A percentile compares a stretch with the other conserved stretches of the same genome.
Evolutionary conservation across 2,888 invertebrate species (phyloP).

Genomic region (Pomacea canaliculata): DNA sequence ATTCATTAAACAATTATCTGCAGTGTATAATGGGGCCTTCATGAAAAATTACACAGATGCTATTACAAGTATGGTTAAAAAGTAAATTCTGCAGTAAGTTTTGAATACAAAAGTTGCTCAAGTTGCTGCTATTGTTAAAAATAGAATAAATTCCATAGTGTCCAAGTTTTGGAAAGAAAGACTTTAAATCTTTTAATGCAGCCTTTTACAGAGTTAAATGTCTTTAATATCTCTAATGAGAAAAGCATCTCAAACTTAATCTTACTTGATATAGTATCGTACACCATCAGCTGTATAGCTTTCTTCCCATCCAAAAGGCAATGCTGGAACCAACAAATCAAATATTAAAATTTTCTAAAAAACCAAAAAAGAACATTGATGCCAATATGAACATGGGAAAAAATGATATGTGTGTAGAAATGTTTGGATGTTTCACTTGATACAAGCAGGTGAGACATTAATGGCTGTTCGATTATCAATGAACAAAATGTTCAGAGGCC

Average conservation of each 20-base stretch:
- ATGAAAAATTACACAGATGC: too few species aligned
- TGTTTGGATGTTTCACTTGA: not conserved
- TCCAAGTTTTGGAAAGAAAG: too few species aligned
- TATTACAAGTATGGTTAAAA: too few species aligned
- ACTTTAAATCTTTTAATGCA: not conserved
- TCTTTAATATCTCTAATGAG: not conserved
- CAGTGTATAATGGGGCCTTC: too few species aligned
- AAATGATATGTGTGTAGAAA: not conserved
- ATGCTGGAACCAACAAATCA: conserved; percentile 48
- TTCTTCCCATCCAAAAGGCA: conserved; percentile 69
- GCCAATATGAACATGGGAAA: too few species aligned
- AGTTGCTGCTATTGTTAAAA: too few species aligned
- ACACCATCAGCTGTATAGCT: conserved; percentile 64
- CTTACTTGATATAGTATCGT: conserved; percentile 67
- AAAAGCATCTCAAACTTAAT: not conserved
- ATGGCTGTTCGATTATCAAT: too few species aligned
- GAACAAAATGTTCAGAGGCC: not conserved
- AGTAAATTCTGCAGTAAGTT: too few species aligned
- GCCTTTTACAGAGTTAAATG: not conserved
- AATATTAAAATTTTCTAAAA: conserved; percentile 31
- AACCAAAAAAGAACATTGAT: conserved; percentile 3
- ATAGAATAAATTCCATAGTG: too few species aligned
- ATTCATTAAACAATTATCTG: too few species aligned
- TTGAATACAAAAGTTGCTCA: too few species aligned
- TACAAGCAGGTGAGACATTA: not conserved